These are phyloP conservation scores for Carassius gibelio DNA, from an alignment of 2,113 vertebrate species.

Conservation along the genomic window DNA sequence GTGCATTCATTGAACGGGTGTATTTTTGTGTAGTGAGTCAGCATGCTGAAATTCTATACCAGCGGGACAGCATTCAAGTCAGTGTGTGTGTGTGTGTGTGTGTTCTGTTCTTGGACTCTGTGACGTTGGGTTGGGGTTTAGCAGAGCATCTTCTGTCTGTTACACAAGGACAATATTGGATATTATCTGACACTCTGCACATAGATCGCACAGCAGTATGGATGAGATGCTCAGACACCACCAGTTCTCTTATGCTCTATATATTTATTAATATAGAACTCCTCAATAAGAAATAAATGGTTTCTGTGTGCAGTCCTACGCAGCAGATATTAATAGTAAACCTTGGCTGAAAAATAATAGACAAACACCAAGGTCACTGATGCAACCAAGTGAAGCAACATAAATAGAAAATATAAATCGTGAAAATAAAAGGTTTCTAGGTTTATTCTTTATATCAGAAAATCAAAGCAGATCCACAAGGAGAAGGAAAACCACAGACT, in stretches of 20 bases:
- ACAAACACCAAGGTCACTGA: not conserved
- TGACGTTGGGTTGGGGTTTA: conserved; percentile 29
- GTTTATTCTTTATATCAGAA: not conserved
- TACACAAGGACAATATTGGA: conserved; percentile 29
- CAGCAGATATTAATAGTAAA: conserved; percentile 4
- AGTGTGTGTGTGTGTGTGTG: not conserved
- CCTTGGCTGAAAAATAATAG: not conserved
- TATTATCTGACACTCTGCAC: conserved; percentile 10
- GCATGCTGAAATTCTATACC: conserved; percentile 43
- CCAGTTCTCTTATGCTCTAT: not conserved
- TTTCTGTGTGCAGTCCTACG: not conserved
- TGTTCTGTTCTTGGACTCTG: conserved; percentile 47
- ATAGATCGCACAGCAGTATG: not conserved
- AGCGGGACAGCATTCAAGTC: conserved; percentile 11
- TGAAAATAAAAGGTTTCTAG: not conserved
- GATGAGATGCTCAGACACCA: not conserved
- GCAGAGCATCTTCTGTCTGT: conserved; percentile 25
- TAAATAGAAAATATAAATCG: not conserved
- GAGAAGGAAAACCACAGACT: conserved; percentile 37
- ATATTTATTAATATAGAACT: not conserved
- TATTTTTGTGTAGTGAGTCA: conserved; percentile 53
- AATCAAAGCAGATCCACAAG: not conserved
- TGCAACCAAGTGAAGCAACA: not conserved
- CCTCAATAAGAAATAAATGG: not conserved
- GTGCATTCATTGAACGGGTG: not conserved